Percentiles rank a stretch among this genome's conserved stretches.
Conservation (phyloP, 2,888 invertebrate species). For the Athalia circularis region DNA sequence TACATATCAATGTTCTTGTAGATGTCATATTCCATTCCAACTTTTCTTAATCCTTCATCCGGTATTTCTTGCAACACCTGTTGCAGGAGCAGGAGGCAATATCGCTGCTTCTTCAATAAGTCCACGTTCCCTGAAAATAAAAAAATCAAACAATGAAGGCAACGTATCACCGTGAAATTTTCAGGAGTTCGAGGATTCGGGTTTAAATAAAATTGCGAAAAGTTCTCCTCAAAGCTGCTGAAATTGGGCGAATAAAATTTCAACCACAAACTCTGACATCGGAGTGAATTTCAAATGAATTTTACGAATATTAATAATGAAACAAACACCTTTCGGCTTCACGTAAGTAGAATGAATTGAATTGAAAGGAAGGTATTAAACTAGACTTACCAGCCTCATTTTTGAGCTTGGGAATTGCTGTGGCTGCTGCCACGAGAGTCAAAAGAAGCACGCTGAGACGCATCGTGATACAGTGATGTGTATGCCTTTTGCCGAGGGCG, state of each 20-base stretch:
- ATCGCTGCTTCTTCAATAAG: constrained; percentile 77
- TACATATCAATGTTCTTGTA: constrained; percentile 79
- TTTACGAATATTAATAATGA: background rate
- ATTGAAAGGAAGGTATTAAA: background rate
- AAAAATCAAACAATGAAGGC: constrained; percentile 38
- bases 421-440: constrained; percentile 67
- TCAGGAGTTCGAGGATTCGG: background rate
- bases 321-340: background rate
- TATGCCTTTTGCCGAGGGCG: constrained; percentile 55
- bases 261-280: background rate
- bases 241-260: background rate
- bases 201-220: background rate
- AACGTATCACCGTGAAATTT: constrained; percentile 1
- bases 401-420: constrained; percentile 58
- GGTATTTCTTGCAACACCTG: constrained; percentile 80
- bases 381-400: constrained; percentile 68
- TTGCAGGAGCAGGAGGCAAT: constrained; percentile 78
- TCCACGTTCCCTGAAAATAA: constrained; percentile 76
- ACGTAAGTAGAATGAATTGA: background rate
- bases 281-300: background rate
- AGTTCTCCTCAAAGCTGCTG: background rate
- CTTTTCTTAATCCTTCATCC: constrained; percentile 75
- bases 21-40: constrained; percentile 78
- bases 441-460: constrained; percentile 67
- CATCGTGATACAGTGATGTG: constrained; percentile 68